Conservation (phyloP, 2,888 invertebrate species). For the Amphipoea lucens region DNA sequence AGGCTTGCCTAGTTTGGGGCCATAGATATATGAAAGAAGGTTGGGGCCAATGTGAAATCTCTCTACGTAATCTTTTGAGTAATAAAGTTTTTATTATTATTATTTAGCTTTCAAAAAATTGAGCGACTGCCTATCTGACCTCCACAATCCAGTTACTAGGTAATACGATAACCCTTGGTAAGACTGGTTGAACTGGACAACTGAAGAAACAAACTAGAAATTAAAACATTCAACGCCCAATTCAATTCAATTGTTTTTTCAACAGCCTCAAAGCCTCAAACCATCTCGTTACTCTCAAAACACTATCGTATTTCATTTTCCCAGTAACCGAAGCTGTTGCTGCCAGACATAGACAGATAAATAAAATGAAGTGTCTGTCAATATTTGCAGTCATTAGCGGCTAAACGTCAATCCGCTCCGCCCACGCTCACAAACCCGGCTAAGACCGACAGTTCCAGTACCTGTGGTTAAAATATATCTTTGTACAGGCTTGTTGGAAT, state of each 20-base stretch:
- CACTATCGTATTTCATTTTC: slow-evolving; percentile 12
- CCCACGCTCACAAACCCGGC: slow-evolving; percentile 46
- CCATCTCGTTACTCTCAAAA: slow-evolving; percentile 1
- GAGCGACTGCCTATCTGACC: too few relatives aligned
- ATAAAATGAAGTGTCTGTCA: slow-evolving; percentile 55
- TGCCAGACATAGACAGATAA: slow-evolving; percentile 42
- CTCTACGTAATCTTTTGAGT: too few relatives aligned
- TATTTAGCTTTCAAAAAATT: too few relatives aligned
- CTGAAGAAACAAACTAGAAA: not conserved
- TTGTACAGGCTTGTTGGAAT: slow-evolving; percentile 7
- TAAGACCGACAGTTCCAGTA: slow-evolving; percentile 13
- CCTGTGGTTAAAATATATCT: slow-evolving; percentile 7
- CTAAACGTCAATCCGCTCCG: slow-evolving; percentile 43
- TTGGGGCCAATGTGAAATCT: too few relatives aligned
- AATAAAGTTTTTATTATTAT: too few relatives aligned
- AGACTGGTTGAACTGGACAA: too few relatives aligned
- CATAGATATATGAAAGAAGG: too few relatives aligned
- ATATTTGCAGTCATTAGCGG: slow-evolving; percentile 61
- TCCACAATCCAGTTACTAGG: too few relatives aligned
- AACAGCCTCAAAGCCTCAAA: not conserved
- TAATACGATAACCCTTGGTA: too few relatives aligned
- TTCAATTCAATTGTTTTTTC: too few relatives aligned
- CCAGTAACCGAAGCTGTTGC: slow-evolving; percentile 8
- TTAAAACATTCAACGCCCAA: not conserved
- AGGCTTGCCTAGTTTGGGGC: too few relatives aligned